Evolutionary conservation across 2,113 vertebrate species (phyloP).

Genomic region (Phalacrocorax brasilianus): DNA sequence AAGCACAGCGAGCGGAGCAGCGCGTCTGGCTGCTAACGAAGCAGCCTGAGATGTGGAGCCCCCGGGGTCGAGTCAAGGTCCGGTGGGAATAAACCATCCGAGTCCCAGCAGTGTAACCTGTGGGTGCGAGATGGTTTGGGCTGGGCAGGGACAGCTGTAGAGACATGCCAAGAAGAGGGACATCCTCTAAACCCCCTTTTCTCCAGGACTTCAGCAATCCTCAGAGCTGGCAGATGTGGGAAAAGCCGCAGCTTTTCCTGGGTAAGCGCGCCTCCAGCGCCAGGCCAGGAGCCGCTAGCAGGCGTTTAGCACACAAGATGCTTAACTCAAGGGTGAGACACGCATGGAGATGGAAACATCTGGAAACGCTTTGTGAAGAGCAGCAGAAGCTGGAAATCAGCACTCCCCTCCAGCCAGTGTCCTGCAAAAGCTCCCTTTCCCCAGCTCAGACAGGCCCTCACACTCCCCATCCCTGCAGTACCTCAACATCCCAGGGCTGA

Average conservation of each 20-base stretch:
- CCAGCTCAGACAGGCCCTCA: background rate
- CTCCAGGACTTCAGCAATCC: background rate
- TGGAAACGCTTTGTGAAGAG: fast-evolving
- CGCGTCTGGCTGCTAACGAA: background rate
- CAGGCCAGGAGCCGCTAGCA: background rate
- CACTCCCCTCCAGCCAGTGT: background rate
- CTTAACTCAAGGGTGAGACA: background rate
- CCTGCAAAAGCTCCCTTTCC: background rate
- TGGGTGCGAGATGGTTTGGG: fast-evolving
- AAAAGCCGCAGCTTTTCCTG: background rate
- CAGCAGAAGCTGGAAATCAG: fast-evolving
- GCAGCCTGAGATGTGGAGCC: background rate
- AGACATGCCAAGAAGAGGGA: background rate
- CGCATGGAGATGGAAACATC: background rate
- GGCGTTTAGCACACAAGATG: fast-evolving
- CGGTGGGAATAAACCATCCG: background rate
- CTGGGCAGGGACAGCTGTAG: background rate
- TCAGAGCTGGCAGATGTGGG: background rate
- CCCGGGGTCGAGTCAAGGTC: fast-evolving
- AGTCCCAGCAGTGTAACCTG: background rate
- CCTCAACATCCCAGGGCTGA: background rate
- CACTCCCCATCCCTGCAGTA: background rate
- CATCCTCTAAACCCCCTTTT: background rate
- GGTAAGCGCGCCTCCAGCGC: background rate
- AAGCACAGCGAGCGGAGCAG: background rate